Evolutionary conservation across 2,888 invertebrate species (phyloP).

Genomic region (Cactoblastis cactorum): DNA sequence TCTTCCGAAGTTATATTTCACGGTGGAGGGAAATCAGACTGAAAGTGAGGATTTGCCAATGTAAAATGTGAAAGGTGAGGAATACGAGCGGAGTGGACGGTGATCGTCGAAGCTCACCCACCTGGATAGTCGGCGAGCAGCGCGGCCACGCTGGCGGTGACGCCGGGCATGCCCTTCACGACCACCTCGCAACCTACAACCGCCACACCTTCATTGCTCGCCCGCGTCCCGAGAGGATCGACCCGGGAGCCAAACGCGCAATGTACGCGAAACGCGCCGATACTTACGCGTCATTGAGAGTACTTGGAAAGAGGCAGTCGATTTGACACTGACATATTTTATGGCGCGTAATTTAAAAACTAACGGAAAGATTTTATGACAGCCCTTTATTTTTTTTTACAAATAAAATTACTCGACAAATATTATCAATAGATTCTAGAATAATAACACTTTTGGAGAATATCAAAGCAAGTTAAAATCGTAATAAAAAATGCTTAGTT

Average conservation of each 20-base stretch:
- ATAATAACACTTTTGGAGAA: neutral
- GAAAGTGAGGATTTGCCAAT: no score
- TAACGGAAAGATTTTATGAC: no score
- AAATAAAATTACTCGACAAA: no score
- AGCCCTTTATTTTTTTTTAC: no score
- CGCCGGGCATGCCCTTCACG: conserved; percentile 75
- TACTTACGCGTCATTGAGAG: neutral
- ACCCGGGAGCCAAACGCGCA: neutral
- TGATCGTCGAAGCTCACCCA: conserved; percentile 53
- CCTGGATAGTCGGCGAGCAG: conserved; percentile 87
- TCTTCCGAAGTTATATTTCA: no score
- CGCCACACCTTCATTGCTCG: conserved; percentile 27
- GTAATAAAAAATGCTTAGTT: no score
- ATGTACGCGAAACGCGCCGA: neutral
- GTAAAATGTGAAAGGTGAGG: no score
- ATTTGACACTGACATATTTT: no score
- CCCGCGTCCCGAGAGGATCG: conserved; percentile 14
- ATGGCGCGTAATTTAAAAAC: no score
- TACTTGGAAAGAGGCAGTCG: neutral
- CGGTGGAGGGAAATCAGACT: no score
- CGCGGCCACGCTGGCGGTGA: conserved; percentile 77
- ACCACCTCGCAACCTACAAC: conserved; percentile 51
- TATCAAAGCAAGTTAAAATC: neutral
- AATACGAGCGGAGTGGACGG: no score
- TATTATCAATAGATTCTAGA: no score